These are phyloP conservation scores for Cololabis saira DNA, from an alignment of 2,113 vertebrate genomes.

Conservation along the genomic window DNA sequence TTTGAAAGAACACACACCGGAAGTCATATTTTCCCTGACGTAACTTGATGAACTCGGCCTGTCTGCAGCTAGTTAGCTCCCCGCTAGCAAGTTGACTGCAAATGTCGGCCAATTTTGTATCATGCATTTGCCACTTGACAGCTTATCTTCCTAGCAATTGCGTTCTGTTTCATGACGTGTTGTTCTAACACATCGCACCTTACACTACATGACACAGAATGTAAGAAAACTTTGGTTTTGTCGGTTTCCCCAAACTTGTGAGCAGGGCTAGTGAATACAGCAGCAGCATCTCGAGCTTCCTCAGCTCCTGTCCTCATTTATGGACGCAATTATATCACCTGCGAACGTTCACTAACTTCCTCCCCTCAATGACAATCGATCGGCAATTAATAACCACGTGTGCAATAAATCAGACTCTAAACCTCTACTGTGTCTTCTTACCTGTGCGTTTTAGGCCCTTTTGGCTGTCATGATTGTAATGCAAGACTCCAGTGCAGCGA, in stretches of 20 bases:
- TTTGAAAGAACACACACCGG: conserved; percentile 12
- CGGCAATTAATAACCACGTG: background rate
- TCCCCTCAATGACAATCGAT: background rate
- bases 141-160: too few relatives aligned
- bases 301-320: conserved; percentile 29
- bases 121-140: background rate
- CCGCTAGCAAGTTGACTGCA: conserved; percentile 40
- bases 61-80: conserved; percentile 37
- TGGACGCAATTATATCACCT: conserved; percentile 52
- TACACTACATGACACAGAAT: background rate
- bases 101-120: conserved; percentile 18
- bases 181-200: background rate
- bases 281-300: conserved; percentile 38
- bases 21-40: background rate
- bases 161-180: background rate
- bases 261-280: conserved; percentile 14
- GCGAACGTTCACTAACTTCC: conserved; percentile 44
- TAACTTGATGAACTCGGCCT: conserved; percentile 39
- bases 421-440: conserved; percentile 40
- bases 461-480: conserved; percentile 70
- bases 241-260: conserved; percentile 53
- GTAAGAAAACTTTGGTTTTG: conserved; percentile 14
- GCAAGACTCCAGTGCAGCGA: conserved; percentile 61
- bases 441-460: conserved; percentile 63
- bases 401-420: background rate